Conservation (phyloP, 2,797 vertebrate species). For the Adelosebastes latens region DNA sequence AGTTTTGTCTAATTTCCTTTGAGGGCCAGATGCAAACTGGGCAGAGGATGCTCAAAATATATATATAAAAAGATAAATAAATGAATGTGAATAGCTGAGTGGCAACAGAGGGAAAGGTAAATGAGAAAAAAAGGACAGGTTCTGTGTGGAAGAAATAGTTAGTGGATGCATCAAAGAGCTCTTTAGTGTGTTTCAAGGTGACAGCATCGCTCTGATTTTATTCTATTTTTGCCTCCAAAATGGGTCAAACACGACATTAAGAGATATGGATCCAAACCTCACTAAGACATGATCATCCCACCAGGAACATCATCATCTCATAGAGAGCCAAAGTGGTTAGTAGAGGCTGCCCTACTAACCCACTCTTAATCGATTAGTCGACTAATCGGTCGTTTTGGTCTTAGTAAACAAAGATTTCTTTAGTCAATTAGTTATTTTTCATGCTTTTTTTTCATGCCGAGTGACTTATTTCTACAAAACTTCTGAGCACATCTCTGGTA, state of each 20-base stretch:
- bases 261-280: not conserved
- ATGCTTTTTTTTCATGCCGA: no score
- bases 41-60: not conserved
- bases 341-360: not conserved
- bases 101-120: not conserved
- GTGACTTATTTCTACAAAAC: no score
- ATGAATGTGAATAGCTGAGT: not conserved
- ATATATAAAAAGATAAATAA: not conserved
- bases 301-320: not conserved
- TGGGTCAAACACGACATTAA: not conserved
- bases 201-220: conserved; percentile 13
- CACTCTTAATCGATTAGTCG: rapidly evolving
- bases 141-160: not conserved
- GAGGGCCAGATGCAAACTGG: conserved; percentile 1
- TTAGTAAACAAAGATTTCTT: no score
- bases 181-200: conserved; percentile 23
- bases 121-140: not conserved
- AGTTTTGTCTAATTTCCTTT: conserved; percentile 6
- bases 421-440: no score
- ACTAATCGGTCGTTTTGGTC: no score
- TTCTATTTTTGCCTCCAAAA: conserved; percentile 23
- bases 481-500: no score
- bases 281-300: not conserved
- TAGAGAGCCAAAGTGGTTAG: not conserved
- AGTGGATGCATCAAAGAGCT: not conserved